Evolutionary conservation across 2,888 invertebrate genomes (phyloP).

Genomic region (Caenorhabditis plicata): DNA sequence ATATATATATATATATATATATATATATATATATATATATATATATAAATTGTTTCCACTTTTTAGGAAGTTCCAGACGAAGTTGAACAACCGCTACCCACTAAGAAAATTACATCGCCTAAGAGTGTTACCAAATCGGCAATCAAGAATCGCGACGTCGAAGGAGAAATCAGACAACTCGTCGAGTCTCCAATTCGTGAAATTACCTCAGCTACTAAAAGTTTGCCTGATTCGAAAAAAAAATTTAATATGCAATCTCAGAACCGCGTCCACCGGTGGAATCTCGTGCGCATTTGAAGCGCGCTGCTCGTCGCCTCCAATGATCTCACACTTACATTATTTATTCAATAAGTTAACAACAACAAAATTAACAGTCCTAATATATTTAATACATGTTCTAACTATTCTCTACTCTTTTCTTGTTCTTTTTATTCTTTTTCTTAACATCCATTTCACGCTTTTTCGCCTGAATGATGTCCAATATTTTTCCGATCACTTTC

Average conservation of each 20-base stretch:
- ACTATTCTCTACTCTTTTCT: too few relatives aligned
- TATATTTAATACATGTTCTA: too few relatives aligned
- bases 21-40: too few relatives aligned
- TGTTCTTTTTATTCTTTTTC: constrained; percentile 5
- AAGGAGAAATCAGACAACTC: not conserved
- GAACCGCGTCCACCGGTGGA: too few relatives aligned
- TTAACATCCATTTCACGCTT: constrained; percentile 7
- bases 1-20: too few relatives aligned
- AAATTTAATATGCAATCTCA: too few relatives aligned
- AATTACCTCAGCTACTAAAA: too few relatives aligned
- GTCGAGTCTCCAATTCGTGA: not conserved
- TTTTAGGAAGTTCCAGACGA: not conserved
- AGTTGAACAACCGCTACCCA: not conserved
- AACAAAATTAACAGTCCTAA: too few relatives aligned
- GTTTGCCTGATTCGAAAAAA: too few relatives aligned
- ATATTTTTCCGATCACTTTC: constrained; percentile 26
- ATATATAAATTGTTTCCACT: too few relatives aligned
- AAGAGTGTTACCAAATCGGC: not conserved
- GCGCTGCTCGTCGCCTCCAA: constrained; percentile 12
- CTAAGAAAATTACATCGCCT: not conserved
- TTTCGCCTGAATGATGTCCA: constrained; percentile 27
- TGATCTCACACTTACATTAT: not conserved
- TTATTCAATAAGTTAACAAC: too few relatives aligned
- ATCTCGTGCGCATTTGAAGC: constrained; percentile 30
- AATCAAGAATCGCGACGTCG: not conserved